Base-by-base conservation (phyloP, 2,113 vertebrate genomes). In the Tympanuchus pallidicinctus region DNA sequence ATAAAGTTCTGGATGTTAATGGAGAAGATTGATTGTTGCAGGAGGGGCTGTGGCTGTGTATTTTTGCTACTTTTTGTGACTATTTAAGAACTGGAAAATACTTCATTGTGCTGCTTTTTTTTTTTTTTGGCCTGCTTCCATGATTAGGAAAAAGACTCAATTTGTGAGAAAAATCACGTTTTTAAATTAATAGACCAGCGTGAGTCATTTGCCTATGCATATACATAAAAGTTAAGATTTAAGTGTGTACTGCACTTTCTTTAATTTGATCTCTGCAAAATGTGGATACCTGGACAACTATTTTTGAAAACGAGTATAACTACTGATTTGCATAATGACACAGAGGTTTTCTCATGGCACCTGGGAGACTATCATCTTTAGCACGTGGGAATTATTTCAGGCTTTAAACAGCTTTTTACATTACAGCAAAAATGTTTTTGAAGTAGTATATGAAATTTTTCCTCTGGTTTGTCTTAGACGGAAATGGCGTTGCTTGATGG, bases 311-410 rank as follows among this genome's bases (percentile, higher is more conserved):
- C 47, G 22, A 77, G 92, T 92, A 38, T 73, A 73, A 43, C 64
- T 78, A n/a, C 65, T 54, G 71, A 86, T 96, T 94, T 93, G 42
- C 76, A 87, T 96, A 89, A 93, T 66, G 91, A 59, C 79, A 61
- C 60, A 66, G 86, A 36, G 78, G 94, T 92, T 81, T 90, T 92
- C 84, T 93, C 67, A 27, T 89, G 89, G 94, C 84, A 90, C 54
- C 89, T 95, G 89, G 27, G 63, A 73, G 67, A 34, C 71, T 89
- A 7, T 92, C 43, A 52, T 91, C 74, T 76, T 85, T 48, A 89
- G 86, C 66, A 70, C 56, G 71, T 91, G 81, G 91, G 71, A 80
- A 92, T 76, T 74, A 89, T 84, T 92, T 95, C 40, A 56, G 48
- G n/a, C 84, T 85, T 63, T 34, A 32, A 72, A 73, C 15, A 45